Conservation (phyloP, 2,888 invertebrate genomes). For the Fragum sueziense region DNA sequence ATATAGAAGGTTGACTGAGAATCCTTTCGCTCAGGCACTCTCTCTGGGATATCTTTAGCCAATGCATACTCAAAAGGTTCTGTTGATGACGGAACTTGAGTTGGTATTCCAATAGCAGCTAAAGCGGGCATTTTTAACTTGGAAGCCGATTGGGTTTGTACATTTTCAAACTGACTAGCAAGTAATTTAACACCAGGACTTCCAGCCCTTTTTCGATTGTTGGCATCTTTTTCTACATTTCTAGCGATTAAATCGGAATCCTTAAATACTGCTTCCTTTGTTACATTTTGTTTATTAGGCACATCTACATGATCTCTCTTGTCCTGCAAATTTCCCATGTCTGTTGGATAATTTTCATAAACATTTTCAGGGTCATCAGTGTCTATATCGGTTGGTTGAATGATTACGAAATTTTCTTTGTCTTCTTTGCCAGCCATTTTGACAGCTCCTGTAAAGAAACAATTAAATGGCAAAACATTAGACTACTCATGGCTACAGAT, state of each 20-base stretch:
- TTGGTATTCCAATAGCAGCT: not conserved
- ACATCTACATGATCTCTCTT: not conserved
- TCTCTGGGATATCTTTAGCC: not conserved
- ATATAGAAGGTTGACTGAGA: not conserved
- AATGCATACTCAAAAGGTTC: conserved; percentile 1
- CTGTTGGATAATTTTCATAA: not conserved
- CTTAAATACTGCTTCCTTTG: not conserved
- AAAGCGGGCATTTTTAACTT: not conserved
- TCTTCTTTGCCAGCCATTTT: not conserved
- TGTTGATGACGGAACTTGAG: not conserved
- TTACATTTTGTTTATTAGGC: not conserved
- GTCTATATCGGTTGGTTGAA: no score
- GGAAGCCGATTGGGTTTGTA: not conserved
- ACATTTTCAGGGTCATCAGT: not conserved
- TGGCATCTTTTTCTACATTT: not conserved
- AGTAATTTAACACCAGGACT: not conserved
- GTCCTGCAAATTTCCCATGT: not conserved
- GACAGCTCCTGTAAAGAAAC: not conserved
- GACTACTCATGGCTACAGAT: no score
- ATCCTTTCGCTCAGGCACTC: not conserved
- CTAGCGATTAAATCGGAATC: not conserved
- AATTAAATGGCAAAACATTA: no score
- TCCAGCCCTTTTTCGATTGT: not conserved
- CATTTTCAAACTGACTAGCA: conserved; percentile 17
- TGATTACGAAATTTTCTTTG: no score